phyloP scores from a whole-genome alignment of 1,140 invertebrate genomes.

The Colletes gigas region DNA sequence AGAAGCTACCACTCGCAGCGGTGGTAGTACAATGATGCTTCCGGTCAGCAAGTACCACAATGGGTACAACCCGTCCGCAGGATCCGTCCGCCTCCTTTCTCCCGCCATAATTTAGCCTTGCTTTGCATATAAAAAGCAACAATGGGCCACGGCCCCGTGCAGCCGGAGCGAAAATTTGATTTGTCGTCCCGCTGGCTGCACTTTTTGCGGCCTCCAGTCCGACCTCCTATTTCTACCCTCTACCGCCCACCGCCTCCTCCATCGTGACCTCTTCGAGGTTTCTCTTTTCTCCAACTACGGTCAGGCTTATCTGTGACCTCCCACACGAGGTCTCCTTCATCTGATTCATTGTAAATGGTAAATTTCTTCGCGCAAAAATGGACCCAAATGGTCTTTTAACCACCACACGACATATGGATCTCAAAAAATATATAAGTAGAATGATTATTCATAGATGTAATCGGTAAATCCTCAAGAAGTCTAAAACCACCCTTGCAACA shows the following conservation, averaged over 20 bases:
- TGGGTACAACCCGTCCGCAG: conserved; percentile 58
- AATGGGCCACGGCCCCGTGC: conserved; percentile 66
- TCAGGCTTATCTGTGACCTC: not conserved
- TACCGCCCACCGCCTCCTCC: too few relatives aligned
- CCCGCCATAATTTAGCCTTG: conserved; percentile 73
- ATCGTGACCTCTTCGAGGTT: not conserved
- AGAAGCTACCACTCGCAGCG: conserved; percentile 50
- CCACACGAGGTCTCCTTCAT: conserved; percentile 30
- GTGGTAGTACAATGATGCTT: conserved; percentile 70
- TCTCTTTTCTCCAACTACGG: conserved; percentile 4
- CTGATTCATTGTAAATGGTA: conserved; percentile 48
- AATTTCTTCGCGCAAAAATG: conserved; percentile 18
- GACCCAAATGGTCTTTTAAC: too few relatives aligned
- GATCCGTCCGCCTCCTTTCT: conserved; percentile 63
- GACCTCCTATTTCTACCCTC: conserved; percentile 17
- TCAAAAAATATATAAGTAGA: too few relatives aligned
- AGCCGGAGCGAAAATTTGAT: conserved; percentile 72
- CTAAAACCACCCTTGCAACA: too few relatives aligned
- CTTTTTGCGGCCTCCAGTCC: conserved; percentile 54
- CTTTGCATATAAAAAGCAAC: conserved; percentile 77
- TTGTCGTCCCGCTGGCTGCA: conserved; percentile 69
- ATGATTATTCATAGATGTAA: too few relatives aligned
- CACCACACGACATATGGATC: too few relatives aligned
- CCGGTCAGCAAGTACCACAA: conserved; percentile 74
- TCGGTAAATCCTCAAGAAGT: too few relatives aligned